A percentile compares a stretch with the other conserved stretches of the same genome.
Conservation (phyloP, 1,140 invertebrate genomes). For the Achroia grisella region DNA sequence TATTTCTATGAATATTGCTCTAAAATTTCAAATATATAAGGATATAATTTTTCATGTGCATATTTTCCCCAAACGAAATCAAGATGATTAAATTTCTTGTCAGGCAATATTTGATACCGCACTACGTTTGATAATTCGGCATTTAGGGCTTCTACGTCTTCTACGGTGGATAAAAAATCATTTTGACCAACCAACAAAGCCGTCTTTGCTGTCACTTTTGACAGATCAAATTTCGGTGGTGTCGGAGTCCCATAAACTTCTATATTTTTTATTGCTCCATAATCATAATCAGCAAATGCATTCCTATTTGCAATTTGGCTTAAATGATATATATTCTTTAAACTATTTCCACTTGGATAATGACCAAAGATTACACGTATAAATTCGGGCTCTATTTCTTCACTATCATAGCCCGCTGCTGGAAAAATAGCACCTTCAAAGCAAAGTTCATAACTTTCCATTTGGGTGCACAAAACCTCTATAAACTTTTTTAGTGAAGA, state of each 20-base stretch:
- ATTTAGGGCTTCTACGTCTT: slow-evolving; percentile 73
- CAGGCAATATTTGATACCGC: slow-evolving; percentile 12
- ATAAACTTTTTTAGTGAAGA: too few species aligned
- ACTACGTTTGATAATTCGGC: slow-evolving; percentile 61
- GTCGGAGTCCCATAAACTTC: slow-evolving; percentile 57
- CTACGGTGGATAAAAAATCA: slow-evolving; percentile 71
- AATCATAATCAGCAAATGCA: slow-evolving; percentile 57
- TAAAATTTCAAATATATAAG: too few species aligned
- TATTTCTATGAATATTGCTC: too few species aligned
- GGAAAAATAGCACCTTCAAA: not conserved
- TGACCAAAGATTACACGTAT: slow-evolving; percentile 27
- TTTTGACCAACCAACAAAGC: slow-evolving; percentile 75
- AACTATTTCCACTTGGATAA: slow-evolving; percentile 67
- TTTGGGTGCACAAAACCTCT: not conserved
- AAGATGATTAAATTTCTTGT: too few species aligned
- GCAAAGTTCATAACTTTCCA: not conserved
- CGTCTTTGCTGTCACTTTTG: slow-evolving; percentile 73
- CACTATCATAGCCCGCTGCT: slow-evolving; percentile 16
- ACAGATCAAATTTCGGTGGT: slow-evolving; percentile 74
- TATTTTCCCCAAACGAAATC: too few species aligned
- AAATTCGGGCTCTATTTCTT: slow-evolving; percentile 9
- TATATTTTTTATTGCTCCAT: slow-evolving; percentile 65
- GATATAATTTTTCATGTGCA: too few species aligned
- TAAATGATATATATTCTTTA: slow-evolving; percentile 79
- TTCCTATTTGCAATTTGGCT: slow-evolving; percentile 75